Conservation (phyloP, 2,888 invertebrate genomes). For the Diarsia rubi region DNA sequence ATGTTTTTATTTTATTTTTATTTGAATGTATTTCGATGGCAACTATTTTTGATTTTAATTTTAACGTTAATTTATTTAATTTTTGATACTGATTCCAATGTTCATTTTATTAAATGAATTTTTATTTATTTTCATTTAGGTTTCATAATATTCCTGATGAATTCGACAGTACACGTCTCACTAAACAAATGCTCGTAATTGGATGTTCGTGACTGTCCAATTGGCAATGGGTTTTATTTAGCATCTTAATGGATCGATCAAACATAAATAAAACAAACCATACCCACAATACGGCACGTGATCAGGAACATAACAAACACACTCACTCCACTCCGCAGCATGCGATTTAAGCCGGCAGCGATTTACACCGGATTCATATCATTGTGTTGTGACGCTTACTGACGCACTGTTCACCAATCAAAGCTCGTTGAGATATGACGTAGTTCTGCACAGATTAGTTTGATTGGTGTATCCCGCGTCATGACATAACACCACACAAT, state of each 20-base stretch:
- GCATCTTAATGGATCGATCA: not conserved
- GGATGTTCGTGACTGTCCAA: not conserved
- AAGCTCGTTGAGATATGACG: not conserved
- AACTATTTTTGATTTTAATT: too few relatives aligned
- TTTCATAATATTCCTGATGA: not conserved
- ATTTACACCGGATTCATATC: not conserved
- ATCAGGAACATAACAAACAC: not conserved
- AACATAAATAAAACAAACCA: not conserved
- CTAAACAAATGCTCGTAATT: not conserved
- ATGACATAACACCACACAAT: not conserved
- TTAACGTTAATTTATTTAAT: too few relatives aligned
- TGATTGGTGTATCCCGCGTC: not conserved
- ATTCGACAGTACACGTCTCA: not conserved
- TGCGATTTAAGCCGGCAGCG: not conserved
- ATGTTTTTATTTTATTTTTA: too few relatives aligned
- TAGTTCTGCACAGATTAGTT: not conserved
- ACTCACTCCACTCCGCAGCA: not conserved
- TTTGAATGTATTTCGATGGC: too few relatives aligned
- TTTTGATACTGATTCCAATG: too few relatives aligned
- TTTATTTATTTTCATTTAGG: not conserved
- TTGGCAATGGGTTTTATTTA: not conserved
- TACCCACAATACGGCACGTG: not conserved
- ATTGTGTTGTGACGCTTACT: not conserved
- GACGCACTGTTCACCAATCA: not conserved
- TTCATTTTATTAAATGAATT: too few relatives aligned